Percentiles rank a stretch among this genome's conserved stretches.
Conservation (phyloP, 2,113 vertebrate species). For the Heterotilapia buettikoferi region DNA sequence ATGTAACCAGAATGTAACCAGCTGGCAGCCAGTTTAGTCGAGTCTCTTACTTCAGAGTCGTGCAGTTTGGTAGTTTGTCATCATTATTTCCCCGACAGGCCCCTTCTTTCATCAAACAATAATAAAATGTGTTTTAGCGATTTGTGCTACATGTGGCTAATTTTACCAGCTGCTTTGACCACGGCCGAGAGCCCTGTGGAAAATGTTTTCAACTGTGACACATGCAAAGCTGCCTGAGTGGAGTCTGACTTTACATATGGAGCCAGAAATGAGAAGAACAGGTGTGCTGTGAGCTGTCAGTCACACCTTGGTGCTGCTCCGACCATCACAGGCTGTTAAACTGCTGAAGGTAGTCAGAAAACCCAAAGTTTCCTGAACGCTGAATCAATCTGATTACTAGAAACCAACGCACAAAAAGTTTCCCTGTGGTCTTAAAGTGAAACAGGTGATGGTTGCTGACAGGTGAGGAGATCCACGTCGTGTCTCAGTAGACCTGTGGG, state of each 20-base stretch:
- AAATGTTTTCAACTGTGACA: neutral
- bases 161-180: neutral
- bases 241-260: neutral
- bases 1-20: neutral
- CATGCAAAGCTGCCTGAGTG: neutral
- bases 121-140: neutral
- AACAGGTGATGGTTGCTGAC: neutral
- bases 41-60: neutral
- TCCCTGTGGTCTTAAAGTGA: fast-evolving
- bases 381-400: neutral
- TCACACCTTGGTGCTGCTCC: neutral
- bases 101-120: neutral
- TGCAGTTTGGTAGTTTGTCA: neutral
- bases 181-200: neutral
- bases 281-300: neutral
- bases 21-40: neutral
- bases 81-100: neutral
- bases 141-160: neutral
- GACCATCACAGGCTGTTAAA: neutral
- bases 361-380: neutral
- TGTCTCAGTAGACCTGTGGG: neutral
- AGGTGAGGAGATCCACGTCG: neutral
- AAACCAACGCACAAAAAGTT: neutral
- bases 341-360: neutral
- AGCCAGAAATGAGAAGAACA: neutral